Percentiles rank a stretch among this genome's conserved stretches.
phyloP scores from a whole-genome alignment of 2,888 invertebrate genomes.

The Morpho achilles region DNA sequence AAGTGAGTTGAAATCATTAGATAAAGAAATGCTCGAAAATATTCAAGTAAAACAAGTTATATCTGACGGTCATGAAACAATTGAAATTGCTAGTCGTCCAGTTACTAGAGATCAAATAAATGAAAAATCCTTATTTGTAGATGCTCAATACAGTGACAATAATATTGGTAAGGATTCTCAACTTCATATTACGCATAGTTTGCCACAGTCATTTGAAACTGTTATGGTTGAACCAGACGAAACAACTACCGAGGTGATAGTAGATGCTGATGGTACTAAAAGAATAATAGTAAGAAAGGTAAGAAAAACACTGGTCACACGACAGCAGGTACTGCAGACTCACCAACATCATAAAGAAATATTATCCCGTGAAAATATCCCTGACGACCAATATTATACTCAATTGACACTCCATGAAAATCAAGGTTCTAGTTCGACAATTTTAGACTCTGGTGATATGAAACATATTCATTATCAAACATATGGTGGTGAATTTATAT shows the following conservation, averaged over 20 bases:
- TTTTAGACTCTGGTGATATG: slow-evolving; percentile 80
- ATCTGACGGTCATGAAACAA: slow-evolving; percentile 83
- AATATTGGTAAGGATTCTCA: slow-evolving; percentile 80
- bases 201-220: slow-evolving; percentile 89
- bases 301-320: slow-evolving; percentile 82
- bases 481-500: slow-evolving; percentile 81
- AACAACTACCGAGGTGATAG: slow-evolving; percentile 89
- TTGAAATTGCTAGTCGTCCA: slow-evolving; percentile 84
- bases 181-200: slow-evolving; percentile 84
- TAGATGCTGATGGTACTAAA: slow-evolving; percentile 89
- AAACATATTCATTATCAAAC: slow-evolving; percentile 81
- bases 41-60: slow-evolving; percentile 83
- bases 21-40: slow-evolving; percentile 77
- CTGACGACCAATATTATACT: slow-evolving; percentile 82
- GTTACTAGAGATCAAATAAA: slow-evolving; percentile 69
- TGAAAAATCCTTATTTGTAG: slow-evolving; percentile 83
- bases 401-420: slow-evolving; percentile 84
- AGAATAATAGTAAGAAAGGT: slow-evolving; percentile 88
- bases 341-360: slow-evolving; percentile 78
- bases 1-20: slow-evolving; percentile 68
- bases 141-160: slow-evolving; percentile 84
- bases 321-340: slow-evolving; percentile 82
- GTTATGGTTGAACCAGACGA: slow-evolving; percentile 90
- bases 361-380: slow-evolving; percentile 77
- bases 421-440: slow-evolving; percentile 78